Conservation (phyloP, 1,140 invertebrate genomes). For the Euborellia annulipes region DNA sequence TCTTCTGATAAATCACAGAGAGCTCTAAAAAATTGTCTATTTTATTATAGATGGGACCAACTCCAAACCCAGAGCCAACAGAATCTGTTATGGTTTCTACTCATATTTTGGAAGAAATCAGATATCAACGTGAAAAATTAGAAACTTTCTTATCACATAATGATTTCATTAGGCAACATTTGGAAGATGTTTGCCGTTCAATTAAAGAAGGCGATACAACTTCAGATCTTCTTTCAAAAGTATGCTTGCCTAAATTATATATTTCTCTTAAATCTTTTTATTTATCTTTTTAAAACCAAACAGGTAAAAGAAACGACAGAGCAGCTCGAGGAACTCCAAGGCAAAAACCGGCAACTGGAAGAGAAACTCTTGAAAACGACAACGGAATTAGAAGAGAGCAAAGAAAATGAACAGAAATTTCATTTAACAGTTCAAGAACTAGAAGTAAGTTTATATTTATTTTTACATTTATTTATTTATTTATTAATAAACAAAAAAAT, state of each 20-base stretch:
- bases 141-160: conserved; percentile 25
- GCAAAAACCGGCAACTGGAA: conserved; percentile 12
- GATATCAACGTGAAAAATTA: conserved; percentile 22
- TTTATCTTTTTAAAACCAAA: neutral
- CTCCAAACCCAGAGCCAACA: neutral
- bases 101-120: conserved; percentile 26
- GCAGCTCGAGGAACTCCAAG: conserved; percentile 14
- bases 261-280: neutral
- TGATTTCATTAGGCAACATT: conserved; percentile 22
- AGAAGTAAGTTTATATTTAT: conserved; percentile 2
- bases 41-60: neutral
- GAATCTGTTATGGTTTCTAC: conserved; percentile 12
- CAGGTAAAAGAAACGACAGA: conserved; percentile 11
- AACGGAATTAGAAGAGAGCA: conserved; percentile 11
- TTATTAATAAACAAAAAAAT: conserved; percentile 20
- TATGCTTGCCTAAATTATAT: neutral
- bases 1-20: too few relatives aligned
- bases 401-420: conserved; percentile 11
- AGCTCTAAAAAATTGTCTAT: too few relatives aligned
- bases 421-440: conserved; percentile 10
- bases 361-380: conserved; percentile 6
- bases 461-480: conserved; percentile 2
- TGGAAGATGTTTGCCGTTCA: conserved; percentile 17
- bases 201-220: conserved; percentile 7
- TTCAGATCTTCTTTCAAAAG: conserved; percentile 2